Base-by-base conservation (phyloP, 2,888 invertebrate species). In the Spisula solida region DNA sequence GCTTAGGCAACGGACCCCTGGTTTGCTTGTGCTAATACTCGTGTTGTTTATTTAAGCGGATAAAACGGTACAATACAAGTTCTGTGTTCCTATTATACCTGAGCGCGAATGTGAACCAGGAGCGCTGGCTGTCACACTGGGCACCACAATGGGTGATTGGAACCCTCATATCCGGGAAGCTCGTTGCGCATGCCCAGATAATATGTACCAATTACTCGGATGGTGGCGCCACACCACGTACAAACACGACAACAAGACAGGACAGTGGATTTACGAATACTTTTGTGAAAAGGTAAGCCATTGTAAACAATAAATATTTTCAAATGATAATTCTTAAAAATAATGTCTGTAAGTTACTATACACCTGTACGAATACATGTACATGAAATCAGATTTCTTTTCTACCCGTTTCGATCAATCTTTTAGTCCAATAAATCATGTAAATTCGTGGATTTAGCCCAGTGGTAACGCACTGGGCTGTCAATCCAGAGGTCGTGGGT, bases 261-360 rank as follows among this genome's bases (percentile, higher is more conserved):
- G 86, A 0, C 86, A 91, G 51, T 94, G 94, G 94, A 93, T 93
- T 48, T 94, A 94, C 70, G 93, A 92, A 87, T 94, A 94, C 60
- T 90, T 88, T 60, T 94, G 94, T 86, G 91, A 93, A 25, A 94
- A 94, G 93, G 93, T 87, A 31, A 55, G 70, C 48, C 20, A 6
- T 8, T 60, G n/a, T 60, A 60, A 60, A 60, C 18, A 25, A 51
- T 16, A 8, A 8, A 16, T 1, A 10, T 8, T 8, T 10, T 51
- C 14, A 51, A 51, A 12, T 51, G 41, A 41, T 8, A 41, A 8
- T 5, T 41, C 8, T 41, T 41, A 5, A 41, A 41, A 41, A 41
- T 41, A 41, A 41, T 41, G 41, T 41, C 41, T 41, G 8, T 2
- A 41, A 41, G 41, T 41, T 41, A 41, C 2, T 41, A 41, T 41